Conservation (phyloP, 1,140 invertebrate species). For the Lethrus apterus region DNA sequence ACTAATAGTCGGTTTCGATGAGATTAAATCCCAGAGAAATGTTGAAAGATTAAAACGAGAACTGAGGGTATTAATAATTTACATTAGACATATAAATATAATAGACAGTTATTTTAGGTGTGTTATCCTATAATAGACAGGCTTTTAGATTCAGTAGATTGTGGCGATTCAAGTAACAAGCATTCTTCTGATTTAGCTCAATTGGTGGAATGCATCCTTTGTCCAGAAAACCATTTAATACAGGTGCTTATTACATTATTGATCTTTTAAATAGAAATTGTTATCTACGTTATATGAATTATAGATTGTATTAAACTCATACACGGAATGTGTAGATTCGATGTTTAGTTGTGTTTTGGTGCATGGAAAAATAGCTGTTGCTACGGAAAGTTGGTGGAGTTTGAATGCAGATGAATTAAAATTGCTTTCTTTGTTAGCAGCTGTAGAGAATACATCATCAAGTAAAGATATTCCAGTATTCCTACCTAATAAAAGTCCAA, state of each 20-base stretch:
- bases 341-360: slow-evolving; percentile 72
- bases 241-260: slow-evolving; percentile 50
- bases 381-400: slow-evolving; percentile 72
- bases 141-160: slow-evolving; percentile 63
- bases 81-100: background rate
- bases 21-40: slow-evolving; percentile 65
- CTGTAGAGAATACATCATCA: slow-evolving; percentile 54
- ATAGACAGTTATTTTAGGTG: slow-evolving; percentile 35
- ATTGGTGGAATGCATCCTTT: slow-evolving; percentile 58
- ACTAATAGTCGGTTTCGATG: slow-evolving; percentile 68
- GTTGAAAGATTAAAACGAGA: slow-evolving; percentile 73
- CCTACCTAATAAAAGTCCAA: slow-evolving; percentile 73
- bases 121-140: slow-evolving; percentile 66
- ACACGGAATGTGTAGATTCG: slow-evolving; percentile 66
- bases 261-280: no score
- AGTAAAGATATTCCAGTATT: slow-evolving; percentile 72
- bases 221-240: slow-evolving; percentile 60
- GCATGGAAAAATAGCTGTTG: slow-evolving; percentile 65
- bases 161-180: slow-evolving; percentile 49
- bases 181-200: slow-evolving; percentile 54
- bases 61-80: slow-evolving; percentile 48
- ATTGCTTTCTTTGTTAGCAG: slow-evolving; percentile 59
- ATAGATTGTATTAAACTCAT: slow-evolving; percentile 66
- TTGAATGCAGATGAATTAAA: slow-evolving; percentile 66
- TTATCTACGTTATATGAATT: slow-evolving; percentile 16